Conservation (phyloP, 2,113 vertebrate genomes). For the Callithrix jacchus region DNA sequence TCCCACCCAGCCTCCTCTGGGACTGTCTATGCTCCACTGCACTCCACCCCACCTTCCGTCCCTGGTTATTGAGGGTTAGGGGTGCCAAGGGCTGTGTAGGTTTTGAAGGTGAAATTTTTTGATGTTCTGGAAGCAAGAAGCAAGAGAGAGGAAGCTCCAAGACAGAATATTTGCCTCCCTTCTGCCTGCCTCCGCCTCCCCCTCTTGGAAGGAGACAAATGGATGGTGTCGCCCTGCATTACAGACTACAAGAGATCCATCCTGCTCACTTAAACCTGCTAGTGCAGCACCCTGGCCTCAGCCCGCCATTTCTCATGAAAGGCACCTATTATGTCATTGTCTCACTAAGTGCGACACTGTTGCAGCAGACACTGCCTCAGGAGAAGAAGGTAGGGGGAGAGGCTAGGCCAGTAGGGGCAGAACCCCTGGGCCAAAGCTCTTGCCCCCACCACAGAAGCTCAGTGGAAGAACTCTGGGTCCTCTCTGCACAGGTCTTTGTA, state of each 20-base stretch:
- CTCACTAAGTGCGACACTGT: neutral
- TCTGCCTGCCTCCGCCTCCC: neutral
- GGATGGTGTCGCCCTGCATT: neutral
- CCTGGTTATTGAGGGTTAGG: neutral
- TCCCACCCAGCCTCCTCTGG: neutral
- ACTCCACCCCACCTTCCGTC: neutral
- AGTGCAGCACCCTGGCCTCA: neutral
- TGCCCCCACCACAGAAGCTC: neutral
- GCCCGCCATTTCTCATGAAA: neutral
- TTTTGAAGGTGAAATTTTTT: neutral
- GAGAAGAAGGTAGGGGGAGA: neutral
- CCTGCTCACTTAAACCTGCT: neutral
- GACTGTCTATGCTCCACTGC: too few species aligned
- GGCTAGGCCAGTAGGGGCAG: neutral
- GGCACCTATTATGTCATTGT: neutral
- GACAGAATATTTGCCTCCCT: neutral
- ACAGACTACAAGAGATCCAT: neutral
- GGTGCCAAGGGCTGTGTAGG: neutral
- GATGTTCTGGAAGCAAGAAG: neutral
- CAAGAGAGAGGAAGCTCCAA: neutral
- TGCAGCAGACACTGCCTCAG: neutral
- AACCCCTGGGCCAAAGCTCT: neutral
- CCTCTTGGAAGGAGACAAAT: neutral
- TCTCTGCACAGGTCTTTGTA: neutral
- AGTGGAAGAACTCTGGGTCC: neutral